Evolutionary conservation across 2,113 vertebrate species (phyloP).

Genomic region (Semnornis frantzii): DNA sequence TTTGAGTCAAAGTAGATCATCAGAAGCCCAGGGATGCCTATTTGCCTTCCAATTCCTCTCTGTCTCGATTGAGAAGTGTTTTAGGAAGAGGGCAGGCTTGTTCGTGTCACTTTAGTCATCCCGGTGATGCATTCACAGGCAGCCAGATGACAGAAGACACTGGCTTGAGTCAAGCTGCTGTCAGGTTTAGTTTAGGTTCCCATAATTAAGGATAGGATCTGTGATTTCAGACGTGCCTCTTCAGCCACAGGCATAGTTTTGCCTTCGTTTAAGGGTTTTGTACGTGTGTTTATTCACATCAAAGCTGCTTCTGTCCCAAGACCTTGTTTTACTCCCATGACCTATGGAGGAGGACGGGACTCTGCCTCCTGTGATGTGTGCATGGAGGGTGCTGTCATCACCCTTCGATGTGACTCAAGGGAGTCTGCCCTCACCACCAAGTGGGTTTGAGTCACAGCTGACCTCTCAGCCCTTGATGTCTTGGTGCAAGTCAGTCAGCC

Average conservation of each 20-base stretch:
- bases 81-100: neutral
- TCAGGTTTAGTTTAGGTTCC: neutral
- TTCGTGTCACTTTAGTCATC: neutral
- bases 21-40: neutral
- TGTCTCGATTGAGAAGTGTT: neutral
- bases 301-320: neutral
- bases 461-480: neutral
- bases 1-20: neutral
- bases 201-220: neutral
- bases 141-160: neutral
- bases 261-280: neutral
- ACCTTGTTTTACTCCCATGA: neutral
- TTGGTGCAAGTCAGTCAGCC: accelerated
- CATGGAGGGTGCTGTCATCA: neutral
- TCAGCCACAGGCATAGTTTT: neutral
- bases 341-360: neutral
- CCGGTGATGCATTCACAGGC: neutral
- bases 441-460: neutral
- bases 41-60: neutral
- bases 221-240: neutral
- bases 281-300: neutral
- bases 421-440: neutral
- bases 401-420: neutral
- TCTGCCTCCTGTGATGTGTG: neutral
- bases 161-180: neutral